Percentiles rank a stretch among this genome's conserved stretches.
Conservation (phyloP, 35 echinoderm and acorn worm genomes). For the Lytechinus pictus region DNA sequence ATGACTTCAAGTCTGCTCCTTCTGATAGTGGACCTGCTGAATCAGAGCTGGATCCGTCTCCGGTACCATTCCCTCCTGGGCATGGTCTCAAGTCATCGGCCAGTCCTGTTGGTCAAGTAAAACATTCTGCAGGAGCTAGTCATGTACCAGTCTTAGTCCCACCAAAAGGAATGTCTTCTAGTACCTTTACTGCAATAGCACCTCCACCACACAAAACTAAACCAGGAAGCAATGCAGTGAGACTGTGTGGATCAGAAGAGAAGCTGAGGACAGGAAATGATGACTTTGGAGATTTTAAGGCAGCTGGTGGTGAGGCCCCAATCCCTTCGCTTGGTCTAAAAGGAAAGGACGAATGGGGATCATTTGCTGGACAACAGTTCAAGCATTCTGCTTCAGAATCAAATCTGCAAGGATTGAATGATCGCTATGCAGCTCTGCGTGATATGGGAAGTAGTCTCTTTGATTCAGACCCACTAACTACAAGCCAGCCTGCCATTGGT, state of each 20-base stretch:
- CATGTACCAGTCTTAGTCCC: constrained; percentile 33
- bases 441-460: background rate
- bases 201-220: constrained; percentile 36
- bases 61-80: constrained; percentile 15
- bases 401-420: constrained; percentile 20
- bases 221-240: background rate
- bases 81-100: background rate
- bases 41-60: background rate
- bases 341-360: background rate
- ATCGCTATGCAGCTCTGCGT: constrained; percentile 44
- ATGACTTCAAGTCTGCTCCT: constrained; percentile 44
- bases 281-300: constrained; percentile 42
- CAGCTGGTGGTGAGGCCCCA: background rate
- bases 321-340: background rate
- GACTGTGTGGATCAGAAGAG: constrained; percentile 35
- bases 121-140: background rate
- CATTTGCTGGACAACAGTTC: constrained; percentile 29
- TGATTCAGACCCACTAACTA: background rate
- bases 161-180: constrained; percentile 34
- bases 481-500: background rate
- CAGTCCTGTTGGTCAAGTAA: background rate
- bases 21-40: background rate
- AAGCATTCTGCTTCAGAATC: constrained; percentile 45
- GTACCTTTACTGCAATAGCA: background rate
- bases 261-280: background rate